These are phyloP conservation scores for Plectus sambesii DNA, from an alignment of 1,140 invertebrate species.

Conservation along the genomic window DNA sequence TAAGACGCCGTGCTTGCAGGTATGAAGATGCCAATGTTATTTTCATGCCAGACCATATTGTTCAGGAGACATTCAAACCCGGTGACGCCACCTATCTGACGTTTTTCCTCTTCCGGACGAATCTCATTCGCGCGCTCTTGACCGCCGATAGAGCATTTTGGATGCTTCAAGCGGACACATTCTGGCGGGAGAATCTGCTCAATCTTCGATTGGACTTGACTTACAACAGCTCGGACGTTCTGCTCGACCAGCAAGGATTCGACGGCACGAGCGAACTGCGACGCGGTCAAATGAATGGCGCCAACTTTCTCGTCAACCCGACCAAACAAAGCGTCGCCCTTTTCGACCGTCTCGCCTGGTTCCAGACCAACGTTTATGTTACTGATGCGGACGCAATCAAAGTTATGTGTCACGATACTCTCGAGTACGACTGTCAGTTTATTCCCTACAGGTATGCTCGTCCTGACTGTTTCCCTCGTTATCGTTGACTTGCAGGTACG, in stretches of 20 bases:
- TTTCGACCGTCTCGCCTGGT: constrained; percentile 19
- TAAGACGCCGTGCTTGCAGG: constrained; percentile 24
- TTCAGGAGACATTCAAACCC: constrained; percentile 25
- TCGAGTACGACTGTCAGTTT: too few relatives aligned
- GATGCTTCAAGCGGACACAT: constrained; percentile 30
- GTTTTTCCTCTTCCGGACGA: constrained; percentile 28
- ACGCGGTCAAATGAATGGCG: constrained; percentile 26
- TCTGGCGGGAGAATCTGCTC: constrained; percentile 23
- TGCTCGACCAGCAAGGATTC: constrained; percentile 24
- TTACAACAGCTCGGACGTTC: constrained; percentile 15
- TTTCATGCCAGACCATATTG: not conserved
- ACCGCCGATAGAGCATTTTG: constrained; percentile 21
- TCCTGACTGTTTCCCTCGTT: constrained; percentile 1
- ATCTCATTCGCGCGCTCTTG: constrained; percentile 24
- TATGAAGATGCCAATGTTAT: constrained; percentile 3
- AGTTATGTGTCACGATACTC: constrained; percentile 27
- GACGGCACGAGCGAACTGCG: constrained; percentile 9
- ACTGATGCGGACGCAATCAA: constrained; percentile 30
- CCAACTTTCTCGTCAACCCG: constrained; percentile 23
- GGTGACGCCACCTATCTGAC: constrained; percentile 28
- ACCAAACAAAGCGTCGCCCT: constrained; percentile 10
- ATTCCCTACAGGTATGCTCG: too few relatives aligned
- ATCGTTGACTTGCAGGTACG: constrained; percentile 14
- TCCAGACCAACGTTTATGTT: constrained; percentile 26
- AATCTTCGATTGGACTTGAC: not conserved